Conservation (phyloP, 2,113 vertebrate genomes). For the Lota lota region DNA sequence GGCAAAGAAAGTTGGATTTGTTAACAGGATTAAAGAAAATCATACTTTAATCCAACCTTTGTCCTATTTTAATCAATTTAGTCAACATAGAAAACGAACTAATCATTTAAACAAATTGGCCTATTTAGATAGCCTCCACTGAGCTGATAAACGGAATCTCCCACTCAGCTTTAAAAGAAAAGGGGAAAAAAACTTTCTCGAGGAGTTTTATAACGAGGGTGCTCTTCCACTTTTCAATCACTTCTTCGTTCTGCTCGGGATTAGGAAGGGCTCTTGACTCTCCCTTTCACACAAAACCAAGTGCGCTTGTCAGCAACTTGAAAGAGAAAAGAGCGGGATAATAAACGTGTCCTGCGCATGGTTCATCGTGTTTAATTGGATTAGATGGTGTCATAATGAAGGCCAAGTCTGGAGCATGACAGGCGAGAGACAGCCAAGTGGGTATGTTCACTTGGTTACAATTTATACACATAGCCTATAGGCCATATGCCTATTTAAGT, state of each 20-base stretch:
- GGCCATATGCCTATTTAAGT: no score
- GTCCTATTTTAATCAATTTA: no score
- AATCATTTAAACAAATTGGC: no score
- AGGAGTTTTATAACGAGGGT: slow-evolving; percentile 53
- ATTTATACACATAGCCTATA: no score
- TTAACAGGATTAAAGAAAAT: no score
- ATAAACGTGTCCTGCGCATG: slow-evolving; percentile 36
- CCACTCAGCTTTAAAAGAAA: slow-evolving; percentile 45
- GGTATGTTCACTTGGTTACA: neutral
- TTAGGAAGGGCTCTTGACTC: slow-evolving; percentile 71
- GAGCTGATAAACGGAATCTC: slow-evolving; percentile 17
- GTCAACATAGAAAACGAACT: no score
- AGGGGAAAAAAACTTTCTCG: slow-evolving; percentile 44
- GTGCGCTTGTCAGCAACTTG: slow-evolving; percentile 67
- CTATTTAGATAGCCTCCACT: no score
- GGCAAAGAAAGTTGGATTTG: no score
- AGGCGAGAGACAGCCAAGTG: slow-evolving; percentile 46
- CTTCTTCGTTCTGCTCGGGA: slow-evolving; percentile 51
- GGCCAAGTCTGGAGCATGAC: slow-evolving; percentile 52
- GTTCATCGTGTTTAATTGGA: slow-evolving; percentile 77
- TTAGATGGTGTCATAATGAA: slow-evolving; percentile 70
- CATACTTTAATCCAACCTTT: no score
- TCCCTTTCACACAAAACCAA: slow-evolving; percentile 62
- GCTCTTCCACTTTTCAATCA: slow-evolving; percentile 67
- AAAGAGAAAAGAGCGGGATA: slow-evolving; percentile 52